Conservation (phyloP, 2,797 vertebrate genomes). For the Limosa lapponica region DNA sequence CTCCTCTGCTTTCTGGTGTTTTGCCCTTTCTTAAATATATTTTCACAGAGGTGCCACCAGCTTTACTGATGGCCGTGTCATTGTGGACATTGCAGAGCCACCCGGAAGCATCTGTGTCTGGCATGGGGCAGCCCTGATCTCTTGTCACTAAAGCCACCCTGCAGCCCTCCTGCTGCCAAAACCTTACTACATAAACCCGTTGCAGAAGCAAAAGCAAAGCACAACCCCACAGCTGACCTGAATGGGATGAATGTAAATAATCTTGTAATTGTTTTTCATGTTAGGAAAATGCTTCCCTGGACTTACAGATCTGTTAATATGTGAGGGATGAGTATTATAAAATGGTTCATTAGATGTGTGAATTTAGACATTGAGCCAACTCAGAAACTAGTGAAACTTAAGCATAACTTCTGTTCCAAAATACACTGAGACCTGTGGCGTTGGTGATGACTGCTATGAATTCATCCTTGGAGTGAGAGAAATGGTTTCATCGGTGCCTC, state of each 20-base stretch:
- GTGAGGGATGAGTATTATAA: neutral
- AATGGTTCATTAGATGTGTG: neutral
- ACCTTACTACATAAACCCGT: neutral
- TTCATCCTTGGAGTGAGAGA: neutral
- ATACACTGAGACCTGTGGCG: neutral
- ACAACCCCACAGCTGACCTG: neutral
- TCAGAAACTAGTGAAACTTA: neutral
- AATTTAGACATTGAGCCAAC: neutral
- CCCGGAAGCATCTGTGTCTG: neutral
- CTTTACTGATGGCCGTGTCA: neutral
- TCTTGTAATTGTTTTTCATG: neutral
- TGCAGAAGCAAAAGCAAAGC: neutral
- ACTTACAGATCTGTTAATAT: neutral
- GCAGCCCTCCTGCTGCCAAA: neutral
- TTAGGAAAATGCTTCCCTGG: neutral
- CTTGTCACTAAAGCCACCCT: neutral
- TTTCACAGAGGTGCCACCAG: neutral
- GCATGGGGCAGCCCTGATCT: neutral
- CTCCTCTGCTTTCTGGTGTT: neutral
- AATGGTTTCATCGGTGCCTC: neutral
- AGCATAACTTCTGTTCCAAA: neutral
- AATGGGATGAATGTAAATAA: neutral
- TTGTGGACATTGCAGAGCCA: neutral
- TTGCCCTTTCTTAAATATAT: neutral
- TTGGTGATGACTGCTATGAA: neutral